Percentiles rank a stretch among this genome's conserved stretches.
Evolutionary conservation across 2,797 vertebrate genomes (phyloP).

Genomic region (Jordanella pulchra): DNA sequence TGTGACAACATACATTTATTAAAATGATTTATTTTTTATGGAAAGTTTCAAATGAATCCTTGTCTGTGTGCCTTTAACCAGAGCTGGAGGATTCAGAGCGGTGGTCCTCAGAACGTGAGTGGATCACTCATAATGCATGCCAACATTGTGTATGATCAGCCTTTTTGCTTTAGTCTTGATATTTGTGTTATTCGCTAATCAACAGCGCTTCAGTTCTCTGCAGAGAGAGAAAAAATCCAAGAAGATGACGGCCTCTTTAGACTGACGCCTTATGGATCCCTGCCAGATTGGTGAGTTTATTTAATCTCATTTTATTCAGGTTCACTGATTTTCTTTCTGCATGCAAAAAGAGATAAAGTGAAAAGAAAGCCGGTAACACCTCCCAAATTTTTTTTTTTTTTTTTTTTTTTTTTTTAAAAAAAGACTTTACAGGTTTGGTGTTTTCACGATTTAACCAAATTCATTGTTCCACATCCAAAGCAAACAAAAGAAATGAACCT

Average conservation of each 20-base stretch:
- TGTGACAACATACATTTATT: not conserved
- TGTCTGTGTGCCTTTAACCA: conserved; percentile 51
- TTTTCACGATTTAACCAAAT: not conserved
- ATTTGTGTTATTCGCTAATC: conserved; percentile 34
- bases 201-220: conserved; percentile 57
- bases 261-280: conserved; percentile 76
- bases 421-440: not conserved
- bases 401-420: conserved; percentile 10
- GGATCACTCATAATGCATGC: conserved; percentile 18
- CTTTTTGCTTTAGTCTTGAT: conserved; percentile 17
- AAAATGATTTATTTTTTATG: too few relatives aligned
- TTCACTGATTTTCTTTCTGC: not conserved
- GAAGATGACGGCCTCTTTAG: conserved; percentile 71
- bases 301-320: conserved; percentile 5
- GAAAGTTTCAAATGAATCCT: conserved; percentile 1
- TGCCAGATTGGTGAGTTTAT: conserved; percentile 81
- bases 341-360: not conserved
- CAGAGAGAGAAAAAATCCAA: conserved; percentile 48
- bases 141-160: conserved; percentile 6
- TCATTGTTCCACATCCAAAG: not conserved
- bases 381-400: too few relatives aligned
- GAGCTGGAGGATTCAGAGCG: conserved; percentile 66
- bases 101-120: conserved; percentile 73
- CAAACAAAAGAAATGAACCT: not conserved
- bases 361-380: conserved; percentile 3